Conservation (phyloP, 2,113 vertebrate genomes). For the Zosterops japonicus region DNA sequence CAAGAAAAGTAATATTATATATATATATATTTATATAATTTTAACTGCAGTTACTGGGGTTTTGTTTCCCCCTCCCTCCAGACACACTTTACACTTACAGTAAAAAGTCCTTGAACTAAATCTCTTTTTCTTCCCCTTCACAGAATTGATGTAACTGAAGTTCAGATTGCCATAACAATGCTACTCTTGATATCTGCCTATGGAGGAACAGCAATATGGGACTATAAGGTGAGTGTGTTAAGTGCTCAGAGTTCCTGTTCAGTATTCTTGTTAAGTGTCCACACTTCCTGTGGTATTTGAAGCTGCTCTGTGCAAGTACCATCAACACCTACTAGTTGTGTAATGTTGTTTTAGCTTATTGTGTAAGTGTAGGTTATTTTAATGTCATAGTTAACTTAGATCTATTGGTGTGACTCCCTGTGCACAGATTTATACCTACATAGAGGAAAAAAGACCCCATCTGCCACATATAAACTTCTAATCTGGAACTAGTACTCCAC, state of each 20-base stretch:
- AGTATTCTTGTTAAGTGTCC: not conserved
- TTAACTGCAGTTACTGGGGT: not conserved
- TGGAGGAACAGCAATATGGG: slow-evolving; percentile 87
- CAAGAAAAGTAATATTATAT: not conserved
- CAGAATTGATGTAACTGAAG: slow-evolving; percentile 96
- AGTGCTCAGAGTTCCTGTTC: not conserved
- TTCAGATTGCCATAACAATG: slow-evolving; percentile 85
- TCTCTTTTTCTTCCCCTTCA: not conserved
- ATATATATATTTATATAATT: not conserved
- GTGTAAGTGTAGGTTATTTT: not conserved
- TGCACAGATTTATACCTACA: not conserved
- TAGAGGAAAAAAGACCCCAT: slow-evolving; percentile 48
- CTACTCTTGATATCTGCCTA: slow-evolving; percentile 88
- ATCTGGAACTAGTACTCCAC: not conserved
- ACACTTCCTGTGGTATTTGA: not conserved
- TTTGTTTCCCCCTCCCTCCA: fast-evolving
- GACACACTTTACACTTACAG: not conserved
- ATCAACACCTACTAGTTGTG: not conserved
- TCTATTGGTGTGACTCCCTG: not conserved
- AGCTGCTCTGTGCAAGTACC: not conserved
- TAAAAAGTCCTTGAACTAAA: not conserved
- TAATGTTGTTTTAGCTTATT: not conserved
- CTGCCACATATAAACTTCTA: not conserved
- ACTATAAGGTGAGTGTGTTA: slow-evolving; percentile 77
- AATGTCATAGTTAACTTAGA: not conserved